Percentiles rank a stretch among this genome's conserved stretches.
These are phyloP conservation scores for Choloepus hoffmanni DNA, from an alignment of 2,113 vertebrate species.

Conservation along the genomic window DNA sequence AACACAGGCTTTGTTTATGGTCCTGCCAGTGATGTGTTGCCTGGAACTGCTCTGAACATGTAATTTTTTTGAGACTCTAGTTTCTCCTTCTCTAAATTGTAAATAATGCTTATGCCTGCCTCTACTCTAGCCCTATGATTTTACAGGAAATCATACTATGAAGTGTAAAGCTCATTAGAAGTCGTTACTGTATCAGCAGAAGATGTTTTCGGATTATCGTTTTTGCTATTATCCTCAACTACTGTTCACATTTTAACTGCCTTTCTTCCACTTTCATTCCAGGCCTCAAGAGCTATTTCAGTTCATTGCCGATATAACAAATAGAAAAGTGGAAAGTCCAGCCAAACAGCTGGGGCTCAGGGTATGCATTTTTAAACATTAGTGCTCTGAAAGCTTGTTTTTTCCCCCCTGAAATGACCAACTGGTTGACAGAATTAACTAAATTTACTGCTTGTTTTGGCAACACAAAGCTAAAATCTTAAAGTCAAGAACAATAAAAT, in stretches of 20 bases:
- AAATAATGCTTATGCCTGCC: background rate
- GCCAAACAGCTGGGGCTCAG: slow-evolving; percentile 68
- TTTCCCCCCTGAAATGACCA: slow-evolving; percentile 31
- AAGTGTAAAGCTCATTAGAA: slow-evolving; percentile 45
- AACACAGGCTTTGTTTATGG: background rate
- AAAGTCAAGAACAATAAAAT: slow-evolving; percentile 48
- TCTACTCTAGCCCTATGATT: background rate
- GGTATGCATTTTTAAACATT: background rate
- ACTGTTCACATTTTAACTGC: slow-evolving; percentile 61
- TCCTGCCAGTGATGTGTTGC: background rate
- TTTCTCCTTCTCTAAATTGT: slow-evolving; percentile 14
- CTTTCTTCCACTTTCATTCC: slow-evolving; percentile 51
- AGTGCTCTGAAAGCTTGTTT: slow-evolving; percentile 52
- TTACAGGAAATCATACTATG: background rate
- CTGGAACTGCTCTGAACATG: background rate
- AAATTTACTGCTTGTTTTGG: slow-evolving; percentile 69
- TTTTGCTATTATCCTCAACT: slow-evolving; percentile 56
- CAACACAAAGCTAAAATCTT: slow-evolving; percentile 44
- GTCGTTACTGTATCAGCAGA: background rate
- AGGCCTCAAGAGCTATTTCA: slow-evolving; percentile 24
- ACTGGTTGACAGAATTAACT: slow-evolving; percentile 55
- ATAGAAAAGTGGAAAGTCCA: slow-evolving; percentile 60
- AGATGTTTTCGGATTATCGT: background rate
- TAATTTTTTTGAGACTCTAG: background rate
- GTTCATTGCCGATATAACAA: slow-evolving; percentile 46